phyloP scores from a whole-genome alignment of 2,888 invertebrate genomes.

The Pediacus dermestoides region DNA sequence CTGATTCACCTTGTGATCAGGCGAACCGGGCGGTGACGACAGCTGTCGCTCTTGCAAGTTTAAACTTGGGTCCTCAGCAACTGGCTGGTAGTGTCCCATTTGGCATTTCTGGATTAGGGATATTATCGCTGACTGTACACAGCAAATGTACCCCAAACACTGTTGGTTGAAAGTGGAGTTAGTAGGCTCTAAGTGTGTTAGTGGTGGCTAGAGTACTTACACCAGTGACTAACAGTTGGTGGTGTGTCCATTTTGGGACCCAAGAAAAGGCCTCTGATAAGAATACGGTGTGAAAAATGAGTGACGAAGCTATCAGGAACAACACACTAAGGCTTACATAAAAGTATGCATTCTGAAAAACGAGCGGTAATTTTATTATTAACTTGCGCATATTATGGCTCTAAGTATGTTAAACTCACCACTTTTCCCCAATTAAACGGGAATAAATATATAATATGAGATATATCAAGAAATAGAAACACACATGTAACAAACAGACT shows the following conservation, averaged over 20 bases:
- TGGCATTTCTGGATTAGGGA: constrained; percentile 58
- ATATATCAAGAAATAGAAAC: constrained; percentile 75
- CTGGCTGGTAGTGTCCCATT: constrained; percentile 58
- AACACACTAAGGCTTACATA: constrained; percentile 69
- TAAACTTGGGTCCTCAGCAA: constrained; percentile 61
- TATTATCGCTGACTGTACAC: constrained; percentile 57
- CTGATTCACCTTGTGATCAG: constrained; percentile 38
- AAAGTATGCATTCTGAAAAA: constrained; percentile 66
- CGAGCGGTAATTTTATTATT: not conserved
- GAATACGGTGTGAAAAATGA: constrained; percentile 66
- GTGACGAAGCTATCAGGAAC: constrained; percentile 66
- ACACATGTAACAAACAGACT: constrained; percentile 70
- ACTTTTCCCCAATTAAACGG: constrained; percentile 76
- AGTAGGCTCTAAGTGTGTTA: no score
- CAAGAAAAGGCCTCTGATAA: constrained; percentile 62
- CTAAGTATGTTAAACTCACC: constrained; percentile 54
- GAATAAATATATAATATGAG: constrained; percentile 73
- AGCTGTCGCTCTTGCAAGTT: constrained; percentile 50
- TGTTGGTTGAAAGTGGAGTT: no score
- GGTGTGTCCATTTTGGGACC: constrained; percentile 70
- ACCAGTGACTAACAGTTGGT: constrained; percentile 64
- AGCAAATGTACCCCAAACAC: constrained; percentile 62
- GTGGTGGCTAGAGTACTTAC: constrained; percentile 50
- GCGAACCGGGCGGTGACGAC: constrained; percentile 42
- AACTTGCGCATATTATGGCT: not conserved